Conservation (phyloP, 1,140 invertebrate species). For the Trichomalopsis sarcophagae region DNA sequence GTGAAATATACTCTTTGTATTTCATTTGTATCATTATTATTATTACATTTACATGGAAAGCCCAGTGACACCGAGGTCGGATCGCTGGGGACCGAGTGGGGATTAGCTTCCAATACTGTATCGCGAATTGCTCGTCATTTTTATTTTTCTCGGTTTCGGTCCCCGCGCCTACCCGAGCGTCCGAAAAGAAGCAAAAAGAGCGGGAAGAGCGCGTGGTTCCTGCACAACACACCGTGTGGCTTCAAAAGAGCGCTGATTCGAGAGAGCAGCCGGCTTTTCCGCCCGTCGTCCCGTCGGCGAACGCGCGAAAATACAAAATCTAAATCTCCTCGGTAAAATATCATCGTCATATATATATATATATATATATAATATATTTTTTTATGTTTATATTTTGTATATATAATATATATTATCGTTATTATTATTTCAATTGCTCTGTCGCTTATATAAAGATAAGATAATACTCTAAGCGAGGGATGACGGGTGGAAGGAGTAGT, state of each 20-base stretch:
- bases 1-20: background rate
- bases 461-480: conserved; percentile 70
- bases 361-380: conserved; percentile 53
- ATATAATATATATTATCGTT: conserved; percentile 63
- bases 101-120: background rate
- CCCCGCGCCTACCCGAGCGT: no score
- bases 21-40: background rate
- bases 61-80: background rate
- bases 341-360: conserved; percentile 56
- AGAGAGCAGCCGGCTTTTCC: conserved; percentile 48
- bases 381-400: conserved; percentile 59
- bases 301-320: conserved; percentile 71
- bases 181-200: background rate
- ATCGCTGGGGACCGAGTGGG: background rate
- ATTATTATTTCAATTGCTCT: conserved; percentile 66
- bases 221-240: background rate
- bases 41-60: conserved; percentile 1
- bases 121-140: background rate
- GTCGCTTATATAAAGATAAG: conserved; percentile 70
- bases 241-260: background rate
- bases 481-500: conserved; percentile 65
- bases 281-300: conserved; percentile 61
- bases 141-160: background rate
- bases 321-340: conserved; percentile 71
- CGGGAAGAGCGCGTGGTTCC: background rate